Evolutionary conservation across 37 sponge, comb jelly and placozoan genomes (phyloP).

Genomic region (Hexactinellida sp.): DNA sequence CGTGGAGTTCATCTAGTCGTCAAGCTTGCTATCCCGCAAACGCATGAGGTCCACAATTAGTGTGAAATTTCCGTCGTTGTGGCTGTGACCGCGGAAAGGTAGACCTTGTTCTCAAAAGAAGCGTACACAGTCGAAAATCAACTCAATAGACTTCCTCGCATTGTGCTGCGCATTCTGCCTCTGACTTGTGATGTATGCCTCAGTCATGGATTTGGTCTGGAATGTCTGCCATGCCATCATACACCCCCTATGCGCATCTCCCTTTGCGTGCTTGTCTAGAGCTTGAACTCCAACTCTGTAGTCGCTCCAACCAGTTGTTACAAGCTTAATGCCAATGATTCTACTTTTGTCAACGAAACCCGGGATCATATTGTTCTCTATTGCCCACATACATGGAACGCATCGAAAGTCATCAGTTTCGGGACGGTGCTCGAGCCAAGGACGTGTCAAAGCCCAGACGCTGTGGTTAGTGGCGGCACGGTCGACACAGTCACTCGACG

Average conservation of each 20-base stretch:
- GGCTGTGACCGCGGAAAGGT: slow-evolving; percentile 2
- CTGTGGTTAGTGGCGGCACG: slow-evolving; percentile 18
- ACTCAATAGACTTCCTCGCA: neutral
- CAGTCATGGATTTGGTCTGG: slow-evolving; percentile 8
- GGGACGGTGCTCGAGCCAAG: slow-evolving; percentile 2
- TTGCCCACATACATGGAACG: neutral
- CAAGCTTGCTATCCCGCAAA: slow-evolving; percentile 14
- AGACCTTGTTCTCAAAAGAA: slow-evolving; percentile 6
- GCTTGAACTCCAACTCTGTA: slow-evolving; percentile 17
- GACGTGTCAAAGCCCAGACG: neutral
- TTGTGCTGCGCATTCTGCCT: neutral
- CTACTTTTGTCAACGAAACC: slow-evolving; percentile 11
- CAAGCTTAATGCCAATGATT: slow-evolving; percentile 15
- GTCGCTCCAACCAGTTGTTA: slow-evolving; percentile 16
- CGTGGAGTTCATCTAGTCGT: neutral
- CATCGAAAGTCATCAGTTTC: slow-evolving; percentile 8
- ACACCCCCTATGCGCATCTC: slow-evolving; percentile 2
- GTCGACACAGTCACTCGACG: neutral
- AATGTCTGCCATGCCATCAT: slow-evolving; percentile 17
- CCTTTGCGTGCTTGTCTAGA: neutral
- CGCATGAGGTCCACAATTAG: neutral
- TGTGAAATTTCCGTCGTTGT: neutral
- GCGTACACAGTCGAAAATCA: slow-evolving; percentile 13
- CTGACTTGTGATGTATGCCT: slow-evolving; percentile 16
- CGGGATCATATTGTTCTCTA: neutral